Percentiles rank a stretch among this genome's conserved stretches.
Evolutionary conservation across 2,113 vertebrate species (phyloP).

Genomic region (Oncorhynchus gorbuscha): DNA sequence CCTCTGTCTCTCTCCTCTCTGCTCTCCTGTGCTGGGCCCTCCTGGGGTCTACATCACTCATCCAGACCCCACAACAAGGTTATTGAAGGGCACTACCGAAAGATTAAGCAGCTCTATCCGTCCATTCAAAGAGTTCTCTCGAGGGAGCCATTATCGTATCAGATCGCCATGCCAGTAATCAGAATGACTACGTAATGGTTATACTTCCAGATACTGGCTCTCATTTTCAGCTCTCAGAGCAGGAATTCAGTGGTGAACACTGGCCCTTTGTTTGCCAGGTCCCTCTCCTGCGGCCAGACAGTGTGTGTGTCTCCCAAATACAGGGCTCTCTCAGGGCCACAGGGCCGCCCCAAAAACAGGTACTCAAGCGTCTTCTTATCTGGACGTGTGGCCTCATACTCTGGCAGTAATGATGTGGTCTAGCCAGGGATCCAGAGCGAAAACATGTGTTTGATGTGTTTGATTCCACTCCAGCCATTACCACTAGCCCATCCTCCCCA

Average conservation of each 20-base stretch:
- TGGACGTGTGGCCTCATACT: background rate
- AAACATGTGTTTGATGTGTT: too few relatives aligned
- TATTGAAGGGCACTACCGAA: slow-evolving; percentile 54
- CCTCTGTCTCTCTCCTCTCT: background rate
- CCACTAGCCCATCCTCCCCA: too few relatives aligned
- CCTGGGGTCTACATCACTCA: slow-evolving; percentile 57
- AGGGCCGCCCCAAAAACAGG: background rate
- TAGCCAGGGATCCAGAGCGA: too few relatives aligned
- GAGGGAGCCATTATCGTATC: slow-evolving; percentile 59
- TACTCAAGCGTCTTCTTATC: background rate
- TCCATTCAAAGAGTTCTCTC: slow-evolving; percentile 52
- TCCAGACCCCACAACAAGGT: slow-evolving; percentile 59
- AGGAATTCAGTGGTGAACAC: too few relatives aligned
- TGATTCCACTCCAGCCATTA: too few relatives aligned
- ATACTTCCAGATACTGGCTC: slow-evolving; percentile 50
- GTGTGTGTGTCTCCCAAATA: too few relatives aligned
- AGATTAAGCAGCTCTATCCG: slow-evolving; percentile 59
- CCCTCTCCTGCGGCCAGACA: too few relatives aligned
- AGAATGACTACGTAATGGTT: slow-evolving; percentile 48
- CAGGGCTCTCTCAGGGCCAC: background rate
- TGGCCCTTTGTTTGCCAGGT: too few relatives aligned
- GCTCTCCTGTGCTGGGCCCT: slow-evolving; percentile 2
- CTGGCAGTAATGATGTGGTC: slow-evolving; percentile 21
- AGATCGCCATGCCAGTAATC: slow-evolving; percentile 59
- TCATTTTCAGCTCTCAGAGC: slow-evolving; percentile 33